phyloP scores from a whole-genome alignment of 1,140 invertebrate genomes.

The Caenorhabditis latens region DNA sequence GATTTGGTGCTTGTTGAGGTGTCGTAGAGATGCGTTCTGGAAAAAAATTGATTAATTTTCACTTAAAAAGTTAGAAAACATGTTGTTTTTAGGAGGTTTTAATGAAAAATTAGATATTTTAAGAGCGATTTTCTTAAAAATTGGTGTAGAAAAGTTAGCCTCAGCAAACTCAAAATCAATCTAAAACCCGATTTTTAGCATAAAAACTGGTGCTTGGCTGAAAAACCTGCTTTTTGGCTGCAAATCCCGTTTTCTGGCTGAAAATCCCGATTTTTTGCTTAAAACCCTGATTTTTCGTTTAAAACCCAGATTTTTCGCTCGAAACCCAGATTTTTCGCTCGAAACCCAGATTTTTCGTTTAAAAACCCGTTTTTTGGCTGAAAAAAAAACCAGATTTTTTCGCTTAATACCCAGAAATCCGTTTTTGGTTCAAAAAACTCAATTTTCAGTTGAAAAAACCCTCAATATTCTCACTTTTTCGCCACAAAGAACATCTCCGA shows the following conservation, averaged over 20 bases:
- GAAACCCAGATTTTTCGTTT: neutral
- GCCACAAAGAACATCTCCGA: conserved; percentile 48
- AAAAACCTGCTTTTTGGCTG: neutral
- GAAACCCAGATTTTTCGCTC: neutral
- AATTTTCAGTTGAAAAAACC: neutral
- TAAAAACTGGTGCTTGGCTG: too few relatives aligned
- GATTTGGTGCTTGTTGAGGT: conserved; percentile 68
- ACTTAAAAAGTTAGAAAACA: neutral
- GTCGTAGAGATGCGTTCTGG: conserved; percentile 62
- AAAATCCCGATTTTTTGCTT: neutral
- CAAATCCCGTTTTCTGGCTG: neutral
- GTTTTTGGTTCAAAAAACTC: neutral
- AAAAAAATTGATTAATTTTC: neutral
- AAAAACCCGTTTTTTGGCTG: too few relatives aligned
- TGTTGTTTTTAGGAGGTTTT: too few relatives aligned
- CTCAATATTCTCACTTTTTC: conserved; percentile 2
- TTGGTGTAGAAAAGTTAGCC: too few relatives aligned
- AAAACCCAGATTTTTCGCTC: too few relatives aligned
- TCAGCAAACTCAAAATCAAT: neutral
- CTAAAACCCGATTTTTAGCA: too few relatives aligned
- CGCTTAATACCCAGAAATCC: neutral
- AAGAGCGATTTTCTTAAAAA: too few relatives aligned
- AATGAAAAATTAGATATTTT: too few relatives aligned
- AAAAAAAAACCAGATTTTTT: too few relatives aligned
- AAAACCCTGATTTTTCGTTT: too few relatives aligned